Percentiles rank a stretch among this genome's conserved stretches.
These are phyloP conservation scores for Coptotermes formosanus DNA, from an alignment of 1,140 invertebrate genomes.

Conservation along the genomic window DNA sequence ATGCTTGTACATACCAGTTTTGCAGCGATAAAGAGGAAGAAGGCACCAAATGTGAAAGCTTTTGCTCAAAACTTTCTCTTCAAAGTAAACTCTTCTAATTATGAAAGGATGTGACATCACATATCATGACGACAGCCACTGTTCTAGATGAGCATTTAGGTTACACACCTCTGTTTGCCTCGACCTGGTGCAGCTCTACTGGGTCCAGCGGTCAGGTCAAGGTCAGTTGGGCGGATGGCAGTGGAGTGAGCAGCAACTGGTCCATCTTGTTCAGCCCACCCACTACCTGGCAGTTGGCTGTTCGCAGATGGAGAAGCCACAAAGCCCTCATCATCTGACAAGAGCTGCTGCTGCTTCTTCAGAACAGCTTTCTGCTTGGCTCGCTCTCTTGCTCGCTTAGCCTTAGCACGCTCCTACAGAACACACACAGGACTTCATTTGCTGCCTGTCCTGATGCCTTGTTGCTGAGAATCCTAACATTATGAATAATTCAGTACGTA, in stretches of 20 bases:
- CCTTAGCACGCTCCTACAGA: conserved; percentile 63
- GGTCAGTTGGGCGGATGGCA: conserved; percentile 32
- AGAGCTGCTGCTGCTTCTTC: conserved; percentile 54
- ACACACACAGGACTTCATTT: not conserved
- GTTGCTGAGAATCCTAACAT: not conserved
- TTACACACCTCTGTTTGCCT: not conserved
- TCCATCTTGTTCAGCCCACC: conserved; percentile 16
- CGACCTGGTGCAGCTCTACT: not conserved
- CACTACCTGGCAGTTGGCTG: conserved; percentile 19
- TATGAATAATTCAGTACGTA: not conserved
- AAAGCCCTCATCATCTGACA: conserved; percentile 36
- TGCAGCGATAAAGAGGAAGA: too few species aligned
- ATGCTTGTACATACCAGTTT: too few species aligned
- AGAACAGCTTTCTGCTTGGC: conserved; percentile 65
- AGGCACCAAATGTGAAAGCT: too few species aligned
- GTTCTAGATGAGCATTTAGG: too few species aligned
- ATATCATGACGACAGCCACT: too few species aligned
- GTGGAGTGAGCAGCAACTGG: not conserved
- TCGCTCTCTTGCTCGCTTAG: conserved; percentile 62
- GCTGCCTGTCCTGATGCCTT: not conserved
- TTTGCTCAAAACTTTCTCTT: too few species aligned
- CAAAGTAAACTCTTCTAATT: too few species aligned
- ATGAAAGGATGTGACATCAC: too few species aligned
- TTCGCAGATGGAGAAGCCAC: conserved; percentile 21
- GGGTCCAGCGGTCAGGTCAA: conserved; percentile 28